Evolutionary conservation across 2,888 invertebrate species (phyloP).

Genomic region (Papilio elwesi): DNA sequence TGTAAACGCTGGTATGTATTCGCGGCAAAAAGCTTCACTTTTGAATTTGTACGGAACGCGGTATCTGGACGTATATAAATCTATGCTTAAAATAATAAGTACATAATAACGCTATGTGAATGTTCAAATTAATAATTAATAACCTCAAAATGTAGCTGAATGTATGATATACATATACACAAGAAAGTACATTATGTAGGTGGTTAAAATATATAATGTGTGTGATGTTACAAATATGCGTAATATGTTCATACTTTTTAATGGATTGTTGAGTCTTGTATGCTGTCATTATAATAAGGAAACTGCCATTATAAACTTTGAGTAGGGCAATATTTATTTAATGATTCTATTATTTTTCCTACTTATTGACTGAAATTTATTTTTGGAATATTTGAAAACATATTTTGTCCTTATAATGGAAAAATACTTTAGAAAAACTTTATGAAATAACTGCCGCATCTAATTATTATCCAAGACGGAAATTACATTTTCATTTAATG

Average conservation of each 20-base stretch:
- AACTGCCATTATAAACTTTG: not conserved
- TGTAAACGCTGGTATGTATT: too few species aligned
- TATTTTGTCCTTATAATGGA: too few species aligned
- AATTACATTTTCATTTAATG: too few species aligned
- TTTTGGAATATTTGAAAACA: too few species aligned
- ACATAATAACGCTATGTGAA: constrained; percentile 2
- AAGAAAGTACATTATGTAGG: constrained; percentile 2
- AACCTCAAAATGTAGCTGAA: not conserved
- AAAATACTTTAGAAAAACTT: too few species aligned
- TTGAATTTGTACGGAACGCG: too few species aligned
- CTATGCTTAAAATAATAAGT: not conserved
- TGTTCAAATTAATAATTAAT: constrained; percentile 22
- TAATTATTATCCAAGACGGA: too few species aligned
- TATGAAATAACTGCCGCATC: too few species aligned
- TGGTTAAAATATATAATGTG: constrained; percentile 17
- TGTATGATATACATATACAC: not conserved
- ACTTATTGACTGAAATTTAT: too few species aligned
- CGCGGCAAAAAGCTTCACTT: too few species aligned
- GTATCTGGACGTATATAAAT: too few species aligned
- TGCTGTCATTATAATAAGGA: constrained; percentile 1
- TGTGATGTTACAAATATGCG: constrained; percentile 16
- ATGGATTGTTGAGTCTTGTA: constrained; percentile 27
- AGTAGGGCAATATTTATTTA: not conserved
- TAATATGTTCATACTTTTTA: constrained; percentile 14
- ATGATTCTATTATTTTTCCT: too few species aligned